Conservation (phyloP, 2,888 invertebrate species). For the Diogma glabrata region DNA sequence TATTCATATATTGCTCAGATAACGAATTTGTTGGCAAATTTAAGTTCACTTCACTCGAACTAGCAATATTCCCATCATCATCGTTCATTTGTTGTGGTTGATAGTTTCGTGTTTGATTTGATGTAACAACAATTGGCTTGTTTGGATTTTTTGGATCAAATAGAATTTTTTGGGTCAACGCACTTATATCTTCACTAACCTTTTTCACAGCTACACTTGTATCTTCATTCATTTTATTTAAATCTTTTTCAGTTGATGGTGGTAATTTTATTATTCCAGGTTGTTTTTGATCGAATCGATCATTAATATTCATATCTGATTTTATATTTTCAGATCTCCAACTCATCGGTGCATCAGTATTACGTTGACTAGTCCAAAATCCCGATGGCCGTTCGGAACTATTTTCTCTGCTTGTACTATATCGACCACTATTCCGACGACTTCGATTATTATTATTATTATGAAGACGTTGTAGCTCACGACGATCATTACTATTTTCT, state of each 20-base stretch:
- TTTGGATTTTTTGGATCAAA: conserved; percentile 54
- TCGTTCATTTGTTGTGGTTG: background rate
- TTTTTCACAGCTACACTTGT: too few relatives aligned
- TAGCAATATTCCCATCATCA: background rate
- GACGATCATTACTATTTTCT: conserved; percentile 14
- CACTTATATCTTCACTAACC: conserved; percentile 11
- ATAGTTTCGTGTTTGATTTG: conserved; percentile 30
- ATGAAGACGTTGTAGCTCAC: too few relatives aligned
- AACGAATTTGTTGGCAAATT: background rate
- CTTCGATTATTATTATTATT: conserved; percentile 10
- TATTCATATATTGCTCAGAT: background rate
- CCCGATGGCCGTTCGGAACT: conserved; percentile 9
- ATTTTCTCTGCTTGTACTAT: conserved; percentile 12
- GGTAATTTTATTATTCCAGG: too few relatives aligned
- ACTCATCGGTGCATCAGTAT: too few relatives aligned
- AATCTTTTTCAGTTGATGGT: conserved; percentile 5
- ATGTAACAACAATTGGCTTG: conserved; percentile 54
- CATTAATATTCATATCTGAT: background rate
- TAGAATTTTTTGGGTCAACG: conserved; percentile 26
- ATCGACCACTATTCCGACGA: conserved; percentile 8
- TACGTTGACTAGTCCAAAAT: background rate
- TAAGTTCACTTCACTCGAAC: background rate
- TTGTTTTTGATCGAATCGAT: background rate
- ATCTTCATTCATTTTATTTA: too few relatives aligned
- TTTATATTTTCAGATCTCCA: too few relatives aligned